phyloP scores from a whole-genome alignment of 64 coral and sea anemone genomes.

The Actinia equina region DNA sequence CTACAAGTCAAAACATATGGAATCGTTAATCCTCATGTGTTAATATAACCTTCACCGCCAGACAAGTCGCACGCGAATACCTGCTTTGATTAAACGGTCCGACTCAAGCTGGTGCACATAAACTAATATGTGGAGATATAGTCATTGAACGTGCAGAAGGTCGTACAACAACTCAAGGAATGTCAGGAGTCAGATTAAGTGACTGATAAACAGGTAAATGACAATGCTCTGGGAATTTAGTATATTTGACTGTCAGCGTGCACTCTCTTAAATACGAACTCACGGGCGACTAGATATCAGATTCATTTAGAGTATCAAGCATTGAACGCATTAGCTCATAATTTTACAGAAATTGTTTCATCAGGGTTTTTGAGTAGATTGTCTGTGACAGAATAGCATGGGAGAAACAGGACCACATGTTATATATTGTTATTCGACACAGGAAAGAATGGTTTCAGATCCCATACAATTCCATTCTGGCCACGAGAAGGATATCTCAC shows the following conservation, averaged over 20 bases:
- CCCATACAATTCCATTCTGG: constrained; percentile 59
- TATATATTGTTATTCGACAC: not conserved
- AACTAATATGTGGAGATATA: not conserved
- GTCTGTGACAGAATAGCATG: not conserved
- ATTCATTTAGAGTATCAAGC: not conserved
- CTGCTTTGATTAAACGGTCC: not conserved
- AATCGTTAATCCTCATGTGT: constrained; percentile 14
- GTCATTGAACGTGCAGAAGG: not conserved
- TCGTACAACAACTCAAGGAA: not conserved
- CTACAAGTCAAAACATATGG: not conserved
- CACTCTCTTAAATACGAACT: not conserved
- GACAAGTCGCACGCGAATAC: not conserved
- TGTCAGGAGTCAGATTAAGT: constrained; percentile 11
- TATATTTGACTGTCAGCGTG: not conserved
- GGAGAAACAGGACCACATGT: not conserved
- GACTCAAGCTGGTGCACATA: not conserved
- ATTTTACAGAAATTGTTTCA: not conserved
- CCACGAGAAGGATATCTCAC: constrained; percentile 31
- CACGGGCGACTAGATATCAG: not conserved
- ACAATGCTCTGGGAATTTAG: not conserved
- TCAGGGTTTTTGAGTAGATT: not conserved
- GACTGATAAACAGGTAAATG: not conserved
- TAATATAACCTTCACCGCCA: not conserved
- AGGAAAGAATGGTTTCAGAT: constrained; percentile 32
- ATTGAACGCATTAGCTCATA: not conserved